A percentile compares a stretch with the other conserved stretches of the same genome.
Conservation (phyloP, 2,888 invertebrate genomes). For the Gastracanthus pulcherrimus region DNA sequence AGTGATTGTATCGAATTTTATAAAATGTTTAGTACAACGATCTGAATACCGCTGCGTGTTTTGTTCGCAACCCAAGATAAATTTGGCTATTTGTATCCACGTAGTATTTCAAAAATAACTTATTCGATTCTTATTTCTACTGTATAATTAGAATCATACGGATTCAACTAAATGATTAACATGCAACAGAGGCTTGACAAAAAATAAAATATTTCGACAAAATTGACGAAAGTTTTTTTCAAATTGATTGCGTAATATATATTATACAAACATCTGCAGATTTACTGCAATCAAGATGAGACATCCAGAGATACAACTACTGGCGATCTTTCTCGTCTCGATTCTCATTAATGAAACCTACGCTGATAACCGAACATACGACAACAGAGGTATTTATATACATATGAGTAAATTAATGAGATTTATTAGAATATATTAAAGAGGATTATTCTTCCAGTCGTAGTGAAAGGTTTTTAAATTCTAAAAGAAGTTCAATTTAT, state of each 20-base stretch:
- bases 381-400: conserved; percentile 25
- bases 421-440: too few relatives aligned
- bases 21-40: conserved; percentile 15
- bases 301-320: not conserved
- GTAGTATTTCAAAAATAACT: conserved; percentile 43
- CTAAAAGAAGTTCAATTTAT: too few relatives aligned
- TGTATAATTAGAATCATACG: conserved; percentile 37
- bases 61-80: conserved; percentile 40
- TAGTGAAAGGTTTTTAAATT: too few relatives aligned
- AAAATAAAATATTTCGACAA: not conserved
- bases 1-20: not conserved
- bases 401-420: not conserved
- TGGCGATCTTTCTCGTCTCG: conserved; percentile 7
- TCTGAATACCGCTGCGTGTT: conserved; percentile 18
- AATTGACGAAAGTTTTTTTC: not conserved
- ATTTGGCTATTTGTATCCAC: conserved; percentile 28
- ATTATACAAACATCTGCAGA: conserved; percentile 28
- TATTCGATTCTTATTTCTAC: conserved; percentile 8
- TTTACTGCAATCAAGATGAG: conserved; percentile 33
- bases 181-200: too few relatives aligned
- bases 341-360: conserved; percentile 3
- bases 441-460: too few relatives aligned
- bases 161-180: not conserved
- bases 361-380: conserved; percentile 7
- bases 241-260: not conserved